Evolutionary conservation across 2,888 invertebrate species (phyloP).

Genomic region (Tenthredo scrophulariae): DNA sequence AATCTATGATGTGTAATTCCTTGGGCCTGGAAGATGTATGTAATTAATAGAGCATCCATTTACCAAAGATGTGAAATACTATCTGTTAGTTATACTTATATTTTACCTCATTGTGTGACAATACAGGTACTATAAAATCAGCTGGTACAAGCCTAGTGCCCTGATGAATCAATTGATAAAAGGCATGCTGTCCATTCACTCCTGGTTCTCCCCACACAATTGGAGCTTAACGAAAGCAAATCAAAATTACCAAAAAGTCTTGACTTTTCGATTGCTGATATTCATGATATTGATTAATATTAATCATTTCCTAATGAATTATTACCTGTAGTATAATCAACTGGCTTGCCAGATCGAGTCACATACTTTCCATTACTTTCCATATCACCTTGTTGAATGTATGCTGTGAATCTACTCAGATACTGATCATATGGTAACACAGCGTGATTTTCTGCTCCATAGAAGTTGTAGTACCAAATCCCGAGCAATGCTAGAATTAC

Average conservation of each 20-base stretch:
- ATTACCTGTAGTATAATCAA: conserved; percentile 80
- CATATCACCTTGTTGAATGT: conserved; percentile 99
- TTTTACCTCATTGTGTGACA: conserved; percentile 87
- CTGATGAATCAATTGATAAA: conserved; percentile 99
- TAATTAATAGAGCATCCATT: background rate
- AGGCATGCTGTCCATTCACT: conserved; percentile 99
- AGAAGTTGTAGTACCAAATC: conserved; percentile 97
- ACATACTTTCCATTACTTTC: conserved; percentile 99
- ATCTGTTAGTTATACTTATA: background rate
- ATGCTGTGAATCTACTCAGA: conserved; percentile 98
- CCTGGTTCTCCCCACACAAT: conserved; percentile 97
- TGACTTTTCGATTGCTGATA: background rate
- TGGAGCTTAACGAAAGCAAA: conserved; percentile 68
- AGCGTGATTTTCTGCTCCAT: conserved; percentile 96
- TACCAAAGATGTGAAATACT: background rate
- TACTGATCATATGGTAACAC: conserved; percentile 99
- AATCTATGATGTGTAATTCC: conserved; percentile 95
- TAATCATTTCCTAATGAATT: conserved; percentile 1
- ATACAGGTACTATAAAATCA: conserved; percentile 97
- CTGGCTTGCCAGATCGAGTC: conserved; percentile 84
- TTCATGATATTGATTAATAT: background rate
- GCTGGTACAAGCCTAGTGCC: conserved; percentile 94
- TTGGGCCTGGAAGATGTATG: conserved; percentile 75
- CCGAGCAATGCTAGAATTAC: conserved; percentile 95
- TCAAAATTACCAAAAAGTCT: conserved; percentile 25